Evolutionary conservation across 2,888 invertebrate genomes (phyloP), one percentile per base, ranked within the genome.

Genomic region (Allygus modestus): DNA sequence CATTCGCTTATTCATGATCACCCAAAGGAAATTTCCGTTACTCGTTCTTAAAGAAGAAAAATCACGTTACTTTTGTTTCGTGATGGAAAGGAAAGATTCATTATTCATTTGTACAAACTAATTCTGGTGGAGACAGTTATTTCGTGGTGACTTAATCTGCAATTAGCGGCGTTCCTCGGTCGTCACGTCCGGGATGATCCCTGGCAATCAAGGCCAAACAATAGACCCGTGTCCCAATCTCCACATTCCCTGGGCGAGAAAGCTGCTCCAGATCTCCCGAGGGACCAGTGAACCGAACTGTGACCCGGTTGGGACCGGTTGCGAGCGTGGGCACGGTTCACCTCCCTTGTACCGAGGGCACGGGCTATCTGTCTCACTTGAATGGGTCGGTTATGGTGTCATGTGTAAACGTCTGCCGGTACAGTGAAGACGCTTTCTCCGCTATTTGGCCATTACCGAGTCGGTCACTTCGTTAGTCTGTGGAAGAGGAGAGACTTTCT

Each of bases 241-340:
- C 26, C 65, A 65, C 65, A 65, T 65, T 65, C 65, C 65, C 65
- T 5, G 31, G 5, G 65, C 65, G 65, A 28, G 65, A 65, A 65
- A 65, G 65, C 65, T 65, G 65, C 65, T 65, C 65, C 65, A 65
- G 65, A 28, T 65, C 28, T 5, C 1, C 28, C 31, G 12, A 0
- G 12, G 31, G 15, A 12, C 58, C 58, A n/a, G 58, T 23, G 12
- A 7, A 23, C 58, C 51, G 54, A 54, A 54, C 54, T 20, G 20
- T 54, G 54, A 54, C 54, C 54, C 26, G 65, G 65, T 65, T 65
- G 28, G 28, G 23, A 54, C 54, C 54, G 54, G 20, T 54, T 23
- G 54, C 54, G n/a, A n/a, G n/a, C 46, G 23, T 54, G 54, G 54
- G 11, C 11, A 54, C 54, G 54, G 54, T 54, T 54, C 54, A 54